A percentile compares a stretch with the other conserved stretches of the same genome.
phyloP scores from a whole-genome alignment of 2,888 invertebrate genomes.

The Isotomurus palustris region DNA sequence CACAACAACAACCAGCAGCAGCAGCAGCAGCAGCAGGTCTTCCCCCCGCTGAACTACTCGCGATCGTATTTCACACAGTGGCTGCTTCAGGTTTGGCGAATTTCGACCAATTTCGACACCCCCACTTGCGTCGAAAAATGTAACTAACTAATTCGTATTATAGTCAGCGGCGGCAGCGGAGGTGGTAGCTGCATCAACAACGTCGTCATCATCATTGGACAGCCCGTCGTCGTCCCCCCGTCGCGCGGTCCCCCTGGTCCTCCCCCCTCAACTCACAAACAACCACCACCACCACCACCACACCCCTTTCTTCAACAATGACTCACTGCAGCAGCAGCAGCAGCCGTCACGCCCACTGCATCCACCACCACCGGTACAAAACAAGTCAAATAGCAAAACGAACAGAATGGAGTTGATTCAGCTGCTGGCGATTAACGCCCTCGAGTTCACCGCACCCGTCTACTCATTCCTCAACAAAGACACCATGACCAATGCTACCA shows the following conservation, averaged over 20 bases:
- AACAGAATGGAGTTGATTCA: conserved; percentile 38
- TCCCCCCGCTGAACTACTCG: conserved; percentile 6
- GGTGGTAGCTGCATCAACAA: too few species aligned
- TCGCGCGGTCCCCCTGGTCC: too few species aligned
- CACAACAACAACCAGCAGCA: background rate
- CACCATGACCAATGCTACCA: too few species aligned
- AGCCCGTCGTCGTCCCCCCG: too few species aligned
- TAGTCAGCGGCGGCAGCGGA: too few species aligned
- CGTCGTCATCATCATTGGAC: too few species aligned
- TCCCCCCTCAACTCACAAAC: background rate
- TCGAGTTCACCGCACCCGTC: conserved; percentile 42
- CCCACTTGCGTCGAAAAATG: too few species aligned
- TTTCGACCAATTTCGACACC: too few species aligned
- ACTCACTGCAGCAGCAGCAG: background rate
- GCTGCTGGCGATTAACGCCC: conserved; percentile 42
- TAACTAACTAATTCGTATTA: too few species aligned
- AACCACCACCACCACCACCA: background rate
- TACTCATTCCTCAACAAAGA: conserved; percentile 25
- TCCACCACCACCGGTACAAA: conserved; percentile 5
- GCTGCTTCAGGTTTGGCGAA: conserved; percentile 8
- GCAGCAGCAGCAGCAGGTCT: conserved; percentile 5
- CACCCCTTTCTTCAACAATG: too few species aligned
- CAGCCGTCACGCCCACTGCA: background rate
- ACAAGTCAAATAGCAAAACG: background rate
- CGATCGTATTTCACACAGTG: conserved; percentile 4